Percentiles rank a stretch among this genome's conserved stretches.
Evolutionary conservation across 2,888 invertebrate genomes (phyloP).

Genomic region (Nephrotoma flavescens): DNA sequence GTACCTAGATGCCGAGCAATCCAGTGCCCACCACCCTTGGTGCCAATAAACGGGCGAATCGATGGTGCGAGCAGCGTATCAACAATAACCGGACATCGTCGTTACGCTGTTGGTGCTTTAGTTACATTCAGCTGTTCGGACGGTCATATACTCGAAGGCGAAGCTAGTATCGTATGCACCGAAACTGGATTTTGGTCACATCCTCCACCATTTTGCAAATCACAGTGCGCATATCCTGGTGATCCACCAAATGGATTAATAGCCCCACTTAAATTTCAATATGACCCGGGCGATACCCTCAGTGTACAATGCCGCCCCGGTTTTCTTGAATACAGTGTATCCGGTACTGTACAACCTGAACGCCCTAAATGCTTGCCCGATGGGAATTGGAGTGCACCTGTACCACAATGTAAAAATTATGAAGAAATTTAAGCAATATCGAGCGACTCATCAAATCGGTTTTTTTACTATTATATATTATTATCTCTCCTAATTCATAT

Average conservation of each 20-base stretch:
- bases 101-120: constrained; percentile 64
- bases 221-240: constrained; percentile 55
- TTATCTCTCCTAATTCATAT: background rate
- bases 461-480: background rate
- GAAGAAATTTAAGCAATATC: constrained; percentile 36
- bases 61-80: constrained; percentile 28
- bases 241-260: constrained; percentile 56
- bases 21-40: constrained; percentile 60
- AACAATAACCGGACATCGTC: constrained; percentile 32
- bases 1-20: constrained; percentile 67
- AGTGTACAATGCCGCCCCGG: constrained; percentile 54
- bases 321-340: constrained; percentile 35
- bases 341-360: constrained; percentile 35
- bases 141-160: constrained; percentile 47
- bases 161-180: constrained; percentile 70
- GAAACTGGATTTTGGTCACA: constrained; percentile 82
- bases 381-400: constrained; percentile 51
- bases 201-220: constrained; percentile 69
- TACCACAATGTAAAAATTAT: constrained; percentile 52
- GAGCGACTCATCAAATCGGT: background rate
- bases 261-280: constrained; percentile 55
- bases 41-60: constrained; percentile 54
- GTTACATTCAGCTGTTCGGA: constrained; percentile 63
- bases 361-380: constrained; percentile 47
- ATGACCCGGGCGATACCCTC: constrained; percentile 56